phyloP scores from a whole-genome alignment of 2,797 vertebrate genomes.

The Liasis olivaceus region DNA sequence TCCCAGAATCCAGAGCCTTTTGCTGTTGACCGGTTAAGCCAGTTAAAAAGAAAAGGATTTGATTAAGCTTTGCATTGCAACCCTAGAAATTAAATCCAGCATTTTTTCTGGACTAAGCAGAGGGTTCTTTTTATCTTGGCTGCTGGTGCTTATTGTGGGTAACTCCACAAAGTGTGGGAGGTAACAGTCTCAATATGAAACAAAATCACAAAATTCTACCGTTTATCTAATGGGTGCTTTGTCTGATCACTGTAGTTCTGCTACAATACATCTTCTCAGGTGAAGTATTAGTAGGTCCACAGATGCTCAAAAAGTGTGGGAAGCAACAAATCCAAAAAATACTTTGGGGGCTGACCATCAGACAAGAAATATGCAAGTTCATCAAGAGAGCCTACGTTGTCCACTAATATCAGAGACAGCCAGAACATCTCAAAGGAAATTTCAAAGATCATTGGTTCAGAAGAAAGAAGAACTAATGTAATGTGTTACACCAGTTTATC shows the following conservation, averaged over 20 bases:
- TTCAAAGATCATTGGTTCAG: not conserved
- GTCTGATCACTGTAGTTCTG: conserved; percentile 43
- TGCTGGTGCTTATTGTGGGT: conserved; percentile 65
- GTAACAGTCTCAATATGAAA: conserved; percentile 72
- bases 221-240: conserved; percentile 54
- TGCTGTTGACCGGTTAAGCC: conserved; percentile 79
- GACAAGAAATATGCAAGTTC: no score
- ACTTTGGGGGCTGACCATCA: not conserved
- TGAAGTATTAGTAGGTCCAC: not conserved
- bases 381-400: not conserved
- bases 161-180: conserved; percentile 28
- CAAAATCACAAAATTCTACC: conserved; percentile 62
- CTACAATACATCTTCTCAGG: conserved; percentile 43
- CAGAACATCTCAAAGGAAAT: not conserved
- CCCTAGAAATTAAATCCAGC: conserved; percentile 73
- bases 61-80: conserved; percentile 79
- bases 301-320: conserved; percentile 9
- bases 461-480: not conserved
- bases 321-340: conserved; percentile 33
- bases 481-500: not conserved
- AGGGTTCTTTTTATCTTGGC: conserved; percentile 74
- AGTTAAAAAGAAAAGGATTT: conserved; percentile 77
- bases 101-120: conserved; percentile 64
- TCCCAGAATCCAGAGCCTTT: conserved; percentile 71
- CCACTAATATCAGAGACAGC: not conserved